Conservation (phyloP, 2,113 vertebrate genomes). For the Crotalus horridus region DNA sequence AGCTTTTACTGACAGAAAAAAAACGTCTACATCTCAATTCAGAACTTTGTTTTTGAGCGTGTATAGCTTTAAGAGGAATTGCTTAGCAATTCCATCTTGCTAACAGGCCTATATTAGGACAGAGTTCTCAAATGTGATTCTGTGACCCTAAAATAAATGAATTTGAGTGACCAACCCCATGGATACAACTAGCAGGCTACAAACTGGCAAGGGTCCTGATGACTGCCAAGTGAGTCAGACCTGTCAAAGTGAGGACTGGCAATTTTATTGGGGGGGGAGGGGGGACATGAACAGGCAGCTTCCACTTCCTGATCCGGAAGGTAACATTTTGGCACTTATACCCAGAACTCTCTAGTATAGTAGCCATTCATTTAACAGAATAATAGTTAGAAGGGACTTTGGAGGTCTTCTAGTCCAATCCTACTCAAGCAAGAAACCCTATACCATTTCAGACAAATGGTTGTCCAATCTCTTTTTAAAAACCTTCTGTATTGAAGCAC, state of each 20-base stretch:
- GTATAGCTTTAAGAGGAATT: background rate
- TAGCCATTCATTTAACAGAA: background rate
- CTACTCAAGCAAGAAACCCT: too few species aligned
- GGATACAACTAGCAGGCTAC: background rate
- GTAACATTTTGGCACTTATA: background rate
- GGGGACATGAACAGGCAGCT: background rate
- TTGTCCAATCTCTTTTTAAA: too few species aligned
- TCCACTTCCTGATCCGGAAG: background rate
- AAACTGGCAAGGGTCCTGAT: background rate
- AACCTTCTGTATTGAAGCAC: too few species aligned
- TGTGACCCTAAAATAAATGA: background rate
- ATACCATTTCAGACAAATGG: too few species aligned
- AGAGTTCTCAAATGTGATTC: background rate
- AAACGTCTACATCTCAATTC: background rate
- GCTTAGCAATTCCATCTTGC: background rate
- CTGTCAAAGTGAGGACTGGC: background rate
- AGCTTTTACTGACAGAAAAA: background rate
- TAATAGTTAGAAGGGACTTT: too few species aligned
- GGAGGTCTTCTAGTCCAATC: too few species aligned
- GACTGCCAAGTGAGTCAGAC: background rate
- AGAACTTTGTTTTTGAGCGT: background rate
- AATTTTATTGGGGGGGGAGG: background rate
- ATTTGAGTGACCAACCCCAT: background rate
- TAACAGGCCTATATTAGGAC: background rate
- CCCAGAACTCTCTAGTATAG: background rate